Percentiles rank a stretch among this genome's conserved stretches.
These are phyloP conservation scores for Rhabdomys pumilio DNA, from an alignment of 2,797 vertebrate genomes.

Conservation along the genomic window DNA sequence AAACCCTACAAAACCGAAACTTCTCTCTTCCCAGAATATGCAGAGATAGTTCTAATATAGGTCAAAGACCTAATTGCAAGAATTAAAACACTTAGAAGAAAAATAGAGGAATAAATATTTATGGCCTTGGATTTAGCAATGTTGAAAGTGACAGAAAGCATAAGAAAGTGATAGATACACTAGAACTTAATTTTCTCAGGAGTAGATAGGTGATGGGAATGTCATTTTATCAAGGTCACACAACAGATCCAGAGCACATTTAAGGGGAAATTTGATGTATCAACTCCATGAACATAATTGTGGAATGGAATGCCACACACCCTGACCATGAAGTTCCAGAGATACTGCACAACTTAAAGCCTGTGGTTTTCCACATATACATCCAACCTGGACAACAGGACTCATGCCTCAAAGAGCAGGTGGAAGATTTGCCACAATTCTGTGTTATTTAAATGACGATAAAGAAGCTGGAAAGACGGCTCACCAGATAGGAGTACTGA, in stretches of 20 bases:
- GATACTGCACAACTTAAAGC: not conserved
- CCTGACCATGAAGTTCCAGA: not conserved
- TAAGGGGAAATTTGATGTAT: not conserved
- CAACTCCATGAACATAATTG: not conserved
- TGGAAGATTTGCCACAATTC: not conserved
- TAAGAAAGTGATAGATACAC: not conserved
- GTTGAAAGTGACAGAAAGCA: not conserved
- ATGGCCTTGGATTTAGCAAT: not conserved
- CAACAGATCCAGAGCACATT: not conserved
- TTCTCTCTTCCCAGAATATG: not conserved
- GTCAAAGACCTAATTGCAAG: not conserved
- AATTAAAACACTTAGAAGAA: not conserved
- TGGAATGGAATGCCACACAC: not conserved
- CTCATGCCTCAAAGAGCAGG: not conserved
- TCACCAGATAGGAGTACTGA: not conserved
- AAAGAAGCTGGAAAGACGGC: not conserved
- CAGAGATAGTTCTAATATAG: not conserved
- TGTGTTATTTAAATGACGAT: not conserved
- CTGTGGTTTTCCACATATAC: not conserved
- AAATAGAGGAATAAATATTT: not conserved
- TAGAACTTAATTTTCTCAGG: not conserved
- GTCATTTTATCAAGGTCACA: not conserved
- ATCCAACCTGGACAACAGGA: not conserved
- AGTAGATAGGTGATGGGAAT: not conserved
- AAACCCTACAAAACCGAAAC: not conserved